Base-by-base conservation (phyloP, 2,888 invertebrate species). In the Lacanobia wlatinum region DNA sequence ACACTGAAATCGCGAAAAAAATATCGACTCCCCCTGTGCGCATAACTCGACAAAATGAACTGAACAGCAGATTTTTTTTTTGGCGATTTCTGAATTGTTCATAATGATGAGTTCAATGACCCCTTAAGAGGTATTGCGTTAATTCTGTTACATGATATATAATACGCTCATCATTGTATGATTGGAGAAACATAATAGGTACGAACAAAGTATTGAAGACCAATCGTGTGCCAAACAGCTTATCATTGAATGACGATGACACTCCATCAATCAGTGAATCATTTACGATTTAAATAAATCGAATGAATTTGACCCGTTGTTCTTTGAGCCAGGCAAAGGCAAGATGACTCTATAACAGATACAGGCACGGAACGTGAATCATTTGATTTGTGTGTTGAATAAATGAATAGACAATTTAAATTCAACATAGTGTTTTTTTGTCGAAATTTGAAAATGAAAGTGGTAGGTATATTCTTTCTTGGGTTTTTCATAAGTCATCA, bases 301-400 rank as follows among this genome's bases (percentile, higher is more conserved):
- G 0, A 61, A 70, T 61, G n/a, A 34, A 73, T 50, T 61, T 59
- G 60, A 78, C 78, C 70, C 34, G 43, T 9, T 75, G 28, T 48
- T 70, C 14, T 21, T 12, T 40, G 21, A 38, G 40, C 7, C 38
- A 59, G 18, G 53, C 69, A 40, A 59, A 59, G 38, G 18, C 43
- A 38, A 53, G 43, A 28, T 14, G 48, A 48, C 48, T 46, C 12
- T 50, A 12, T 21, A 21, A 14, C 46, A 59, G 23, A 10, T 7
- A 9, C 40, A 2, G 16, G 16, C 55, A n/a, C 12, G 34, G 6
- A 38, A 52, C 34, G n/a, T 73, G 34, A 67, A 76, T 58, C 34
- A 50, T 46, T 1, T 21, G 38, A 8, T 75, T 56, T 40, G 7
- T 23, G 10, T 14, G 10, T 18, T 21, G 9, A n/a, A 60, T 28